Base-by-base conservation (phyloP, 2,113 vertebrate species). In the Rhinopithecus roxellana region DNA sequence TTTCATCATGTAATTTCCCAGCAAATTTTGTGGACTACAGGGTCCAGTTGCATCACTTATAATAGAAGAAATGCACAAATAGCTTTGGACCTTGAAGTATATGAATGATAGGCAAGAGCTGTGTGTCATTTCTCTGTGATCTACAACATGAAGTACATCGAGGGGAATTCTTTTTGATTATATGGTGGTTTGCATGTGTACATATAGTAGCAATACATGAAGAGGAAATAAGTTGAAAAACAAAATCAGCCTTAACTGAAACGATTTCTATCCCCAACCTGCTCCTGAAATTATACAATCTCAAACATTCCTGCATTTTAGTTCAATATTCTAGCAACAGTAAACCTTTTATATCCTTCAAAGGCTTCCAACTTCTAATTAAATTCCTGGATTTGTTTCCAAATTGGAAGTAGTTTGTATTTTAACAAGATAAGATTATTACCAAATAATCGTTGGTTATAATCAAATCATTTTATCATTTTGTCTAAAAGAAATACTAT, bases 351-450 rank as follows among this genome's bases (percentile, higher is more conserved):
- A 57, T 79, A 93, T 85, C 35, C 8, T 10, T 3, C 38, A 64
- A 74, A 50, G 6, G 2, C 9, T 86, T 90, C 13, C 3, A 78
- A 79, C 55, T 85, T 67, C 20, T 75, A 84, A 79, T 52, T 84
- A 48, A 90, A 50, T 82, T 77, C 57, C 16, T 85, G 3, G 4
- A n/a, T 52, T 7, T 93, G 3, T 55, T 94, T 94, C 40, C 45
- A 87, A 83, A 48, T 55, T 87, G 5, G 1, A 25, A 82, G 4
- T 72, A 70, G 18, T 81, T 84, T 50, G 2, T 35, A 0, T 30
- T 93, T 93, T 87, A 93, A 30, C 4, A 96, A 90, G 6, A 83
- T 64, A 70, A 89, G 1, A 90, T 75, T 96, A 90, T 90, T 83
- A 80, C 1, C 8, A 92, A 95, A 52, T 70, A 7, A 77, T 57